These are phyloP conservation scores for Psittacus erithacus DNA, from an alignment of 2,113 vertebrate species.

Conservation along the genomic window DNA sequence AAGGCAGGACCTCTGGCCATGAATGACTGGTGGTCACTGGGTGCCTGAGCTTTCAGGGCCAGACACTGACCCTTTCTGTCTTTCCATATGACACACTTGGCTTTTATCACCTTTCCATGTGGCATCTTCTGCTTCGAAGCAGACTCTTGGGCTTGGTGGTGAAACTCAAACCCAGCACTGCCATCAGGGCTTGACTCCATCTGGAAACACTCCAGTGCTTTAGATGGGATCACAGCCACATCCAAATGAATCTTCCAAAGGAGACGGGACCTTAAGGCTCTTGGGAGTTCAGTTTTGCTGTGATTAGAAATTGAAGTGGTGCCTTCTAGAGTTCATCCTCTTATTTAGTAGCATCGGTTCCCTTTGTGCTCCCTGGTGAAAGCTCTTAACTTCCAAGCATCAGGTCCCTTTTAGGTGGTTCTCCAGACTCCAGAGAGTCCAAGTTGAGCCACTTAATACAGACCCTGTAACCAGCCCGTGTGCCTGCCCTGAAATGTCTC, in stretches of 20 bases:
- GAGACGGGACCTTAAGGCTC: background rate
- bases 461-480: background rate
- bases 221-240: background rate
- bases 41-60: background rate
- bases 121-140: background rate
- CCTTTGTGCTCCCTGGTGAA: background rate
- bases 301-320: background rate
- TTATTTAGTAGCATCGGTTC: background rate
- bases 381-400: background rate
- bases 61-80: background rate
- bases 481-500: background rate
- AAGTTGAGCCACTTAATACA: background rate
- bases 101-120: background rate
- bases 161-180: background rate
- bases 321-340: background rate
- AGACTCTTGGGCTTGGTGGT: background rate
- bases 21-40: background rate
- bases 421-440: background rate
- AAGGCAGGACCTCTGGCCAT: background rate
- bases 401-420: background rate
- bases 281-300: background rate
- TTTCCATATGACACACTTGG: rapidly evolving
- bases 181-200: background rate
- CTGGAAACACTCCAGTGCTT: background rate
- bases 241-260: background rate